Evolutionary conservation across 2,888 invertebrate species (phyloP), one percentile per base, ranked within the genome.

Genomic region (Craniophora ligustri): DNA sequence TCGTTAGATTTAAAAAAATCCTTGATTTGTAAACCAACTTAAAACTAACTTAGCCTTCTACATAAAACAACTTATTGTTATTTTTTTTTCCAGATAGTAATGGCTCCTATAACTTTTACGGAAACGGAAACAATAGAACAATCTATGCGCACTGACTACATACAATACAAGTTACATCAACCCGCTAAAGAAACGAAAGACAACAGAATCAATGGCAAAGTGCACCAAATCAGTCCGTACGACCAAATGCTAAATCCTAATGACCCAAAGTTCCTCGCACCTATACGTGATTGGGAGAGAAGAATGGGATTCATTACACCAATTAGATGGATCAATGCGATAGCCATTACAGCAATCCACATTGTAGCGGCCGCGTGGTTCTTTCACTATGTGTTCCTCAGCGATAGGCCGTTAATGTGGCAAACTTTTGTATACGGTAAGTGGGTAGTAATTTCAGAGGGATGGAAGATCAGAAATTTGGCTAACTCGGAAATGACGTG

Each of bases 311-410:
- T 95, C 54, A 75, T 94, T 32, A 95, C 95, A 2, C 94, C 95
- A 0, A 86, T 96, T n/a, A 94, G 95, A 70, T 96, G 96, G 96
- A 84, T 84, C 36, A 96, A 95, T 73, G 88, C 95, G 11, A 87
- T 95, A 55, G 84, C 87, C 18, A 94, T 96, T 34, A 80, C 84
- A 1, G 6, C 91, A 7, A 84, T 95, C 23, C 84, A 86, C 32
- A 10, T 94, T 0, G 53, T 91, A 0, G 87, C 90, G 2, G 0
- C 94, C 0, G 70, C 89, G 51, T 85, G 87, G 50, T 75, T 94
- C 4, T 0, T 85, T 4, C 75, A 79, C n/a, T 87, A 61, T n/a
- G 0, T 79, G 0, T 34, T 41, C 13, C 72, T 72, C 83, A 84
- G 55, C 50, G 67, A 4, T 54, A 81, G 32, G 72, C 18, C 57